These are phyloP conservation scores for Sebastes matsubarae DNA, from an alignment of 2,797 vertebrate species.

Conservation along the genomic window DNA sequence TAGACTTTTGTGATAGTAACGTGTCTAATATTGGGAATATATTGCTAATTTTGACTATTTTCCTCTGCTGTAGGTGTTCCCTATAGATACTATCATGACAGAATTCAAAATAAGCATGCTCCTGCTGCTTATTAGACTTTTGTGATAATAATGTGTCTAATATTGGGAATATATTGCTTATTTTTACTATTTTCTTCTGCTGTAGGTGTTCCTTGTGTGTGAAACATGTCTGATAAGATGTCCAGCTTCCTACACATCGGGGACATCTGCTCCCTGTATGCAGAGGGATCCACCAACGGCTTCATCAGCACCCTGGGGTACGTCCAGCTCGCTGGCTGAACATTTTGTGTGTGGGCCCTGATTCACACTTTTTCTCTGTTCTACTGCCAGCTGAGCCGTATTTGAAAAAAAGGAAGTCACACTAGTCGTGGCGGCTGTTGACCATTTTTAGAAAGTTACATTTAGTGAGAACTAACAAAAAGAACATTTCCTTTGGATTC, in stretches of 20 bases:
- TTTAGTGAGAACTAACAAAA: not conserved
- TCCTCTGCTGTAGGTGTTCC: slow-evolving; percentile 43
- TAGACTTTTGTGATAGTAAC: not conserved
- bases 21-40: not conserved
- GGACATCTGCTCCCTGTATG: slow-evolving; percentile 98
- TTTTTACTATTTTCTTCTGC: not conserved
- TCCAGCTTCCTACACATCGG: slow-evolving; percentile 99
- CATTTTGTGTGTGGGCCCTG: not conserved
- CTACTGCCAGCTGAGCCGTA: not conserved
- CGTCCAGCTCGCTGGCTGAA: slow-evolving; percentile 37
- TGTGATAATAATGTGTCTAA: not conserved
- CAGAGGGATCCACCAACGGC: slow-evolving; percentile 96
- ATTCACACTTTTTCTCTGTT: slow-evolving; percentile 15
- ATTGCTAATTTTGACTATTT: not conserved
- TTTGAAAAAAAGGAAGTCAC: slow-evolving; percentile 4
- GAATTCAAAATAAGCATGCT: not conserved
- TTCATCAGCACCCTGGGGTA: slow-evolving; percentile 93
- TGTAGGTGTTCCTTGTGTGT: slow-evolving; percentile 48
- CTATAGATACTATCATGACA: not conserved
- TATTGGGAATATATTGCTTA: not conserved
- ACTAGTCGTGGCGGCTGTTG: not conserved
- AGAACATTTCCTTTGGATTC: not conserved
- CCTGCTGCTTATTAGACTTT: not conserved
- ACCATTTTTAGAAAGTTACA: not conserved
- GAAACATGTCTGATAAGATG: slow-evolving; percentile 97